Evolutionary conservation across 2,888 invertebrate genomes (phyloP), one percentile per base, ranked within the genome.

Genomic region (Zootermopsis nevadensis): DNA sequence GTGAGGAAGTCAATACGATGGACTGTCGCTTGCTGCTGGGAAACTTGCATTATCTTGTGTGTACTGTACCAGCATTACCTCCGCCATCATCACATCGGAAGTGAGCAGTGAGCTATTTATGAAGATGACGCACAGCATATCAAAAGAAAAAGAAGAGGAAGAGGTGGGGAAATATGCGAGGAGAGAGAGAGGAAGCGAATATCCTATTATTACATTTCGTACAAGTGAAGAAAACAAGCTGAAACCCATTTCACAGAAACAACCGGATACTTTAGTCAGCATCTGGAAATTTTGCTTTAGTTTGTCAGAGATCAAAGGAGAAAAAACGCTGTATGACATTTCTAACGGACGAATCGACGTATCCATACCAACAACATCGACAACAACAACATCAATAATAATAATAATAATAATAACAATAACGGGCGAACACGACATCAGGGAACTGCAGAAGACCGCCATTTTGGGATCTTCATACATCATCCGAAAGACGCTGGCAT

Each of bases 101-200:
- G 82, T 82, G 82, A 33, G 82, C 33, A 22, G 10, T 19, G 82
- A 55, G 76, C 82, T 82, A 82, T 82, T 82, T 82, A 48, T 82
- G 53, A 82, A 76, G 82, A 82, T 82, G 82, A 74, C 82, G 82
- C 82, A 76, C 35, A n/a, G 60, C 60, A 27, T 60, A 60, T 60
- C 60, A 27, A 6, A 6, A n/a, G 60, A 74, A 38, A 35, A 60
- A 60, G 60, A 27, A 53, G 19, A 53, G 19, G 53, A 53, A 53
- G 38, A 38, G 6, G 53, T 19, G 53, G n/a, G 60, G 60, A 27
- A 48, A 60, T 60, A 38, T 66, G 55, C 80, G 35, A 35, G 67
- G 33, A 67, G 35, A 19, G 66, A 12, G 31, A 31, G 60, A 30
- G 33, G 60, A 60, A 35, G 80, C 48, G 66, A 60, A 66, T 80